Evolutionary conservation across 1,140 invertebrate genomes (phyloP).

Genomic region (Oncopeltus fasciatus): DNA sequence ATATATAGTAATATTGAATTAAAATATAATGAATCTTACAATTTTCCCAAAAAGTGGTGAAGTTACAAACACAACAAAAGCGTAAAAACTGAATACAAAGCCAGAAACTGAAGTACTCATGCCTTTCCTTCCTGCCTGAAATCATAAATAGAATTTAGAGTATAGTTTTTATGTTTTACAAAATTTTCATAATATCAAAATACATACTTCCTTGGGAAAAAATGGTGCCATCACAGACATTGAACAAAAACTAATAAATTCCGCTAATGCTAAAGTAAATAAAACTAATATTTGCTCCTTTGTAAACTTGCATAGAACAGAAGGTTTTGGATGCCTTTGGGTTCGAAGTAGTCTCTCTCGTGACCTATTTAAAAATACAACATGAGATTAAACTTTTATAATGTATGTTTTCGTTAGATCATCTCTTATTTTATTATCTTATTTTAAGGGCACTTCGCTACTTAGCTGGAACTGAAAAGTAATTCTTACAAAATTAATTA

Average conservation of each 20-base stretch:
- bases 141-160: slow-evolving; percentile 13
- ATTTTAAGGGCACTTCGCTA: too few relatives aligned
- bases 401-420: too few relatives aligned
- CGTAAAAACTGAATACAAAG: slow-evolving; percentile 58
- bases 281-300: slow-evolving; percentile 41
- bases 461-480: too few relatives aligned
- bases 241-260: slow-evolving; percentile 56
- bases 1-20: too few relatives aligned
- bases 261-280: slow-evolving; percentile 41
- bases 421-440: too few relatives aligned
- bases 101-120: slow-evolving; percentile 48
- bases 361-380: slow-evolving; percentile 5
- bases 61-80: slow-evolving; percentile 49
- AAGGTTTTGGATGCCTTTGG: slow-evolving; percentile 27
- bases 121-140: slow-evolving; percentile 41
- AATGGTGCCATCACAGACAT: slow-evolving; percentile 66
- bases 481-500: too few relatives aligned
- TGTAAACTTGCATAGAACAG: slow-evolving; percentile 35
- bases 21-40: too few relatives aligned
- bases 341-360: slow-evolving; percentile 15
- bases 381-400: too few relatives aligned
- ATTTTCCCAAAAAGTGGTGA: slow-evolving; percentile 56
- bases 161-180: not conserved
- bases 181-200: too few relatives aligned
- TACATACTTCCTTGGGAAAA: slow-evolving; percentile 50